Evolutionary conservation across 2,888 invertebrate species (phyloP), one percentile per base, ranked within the genome.

Genomic region (Acronicta psi): DNA sequence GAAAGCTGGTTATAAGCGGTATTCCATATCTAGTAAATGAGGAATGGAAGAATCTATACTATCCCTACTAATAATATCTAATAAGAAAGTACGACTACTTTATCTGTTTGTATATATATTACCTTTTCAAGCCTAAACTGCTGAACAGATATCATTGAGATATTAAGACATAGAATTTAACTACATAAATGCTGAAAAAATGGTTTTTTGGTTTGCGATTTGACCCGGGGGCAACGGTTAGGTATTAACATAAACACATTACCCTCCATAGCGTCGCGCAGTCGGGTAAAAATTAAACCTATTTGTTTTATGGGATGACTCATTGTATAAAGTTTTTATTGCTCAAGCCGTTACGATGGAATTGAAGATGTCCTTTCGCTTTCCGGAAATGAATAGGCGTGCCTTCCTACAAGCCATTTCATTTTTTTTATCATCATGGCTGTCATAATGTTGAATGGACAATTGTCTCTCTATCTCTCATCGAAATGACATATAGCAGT

Each of bases 271-370:
- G n/a, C n/a, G n/a, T n/a, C n/a, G n/a, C n/a, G n/a, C n/a, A n/a
- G n/a, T n/a, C n/a, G n/a, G n/a, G n/a, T n/a, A n/a, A n/a, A 17
- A 54, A 49, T 69, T 54, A 4, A 68, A 45, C 55, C 29, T 61
- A 16, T 17, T 9, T n/a, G 20, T 55, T 69, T 37, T 62, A 40
- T 43, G 18, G 25, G 49, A 69, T 69, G 61, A 47, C 46, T 61
- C 62, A 47, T 29, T 34, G 14, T 40, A 52, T 36, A 20, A 36
- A 54, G 46, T 54, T 46, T 51, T 49, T 54, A 61, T 44, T 45
- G 38, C 29, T 47, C 16, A 36, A 71, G 40, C 11, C 6, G 16
- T 14, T n/a, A 10, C 10, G 25, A 43, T 14, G 25, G 42, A 47
- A 43, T 23, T 36, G 8, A 56, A 56, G 36, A 40, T 44, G 37